Base-by-base conservation (phyloP, 2,797 vertebrate species). In the Babyrousa celebensis region DNA sequence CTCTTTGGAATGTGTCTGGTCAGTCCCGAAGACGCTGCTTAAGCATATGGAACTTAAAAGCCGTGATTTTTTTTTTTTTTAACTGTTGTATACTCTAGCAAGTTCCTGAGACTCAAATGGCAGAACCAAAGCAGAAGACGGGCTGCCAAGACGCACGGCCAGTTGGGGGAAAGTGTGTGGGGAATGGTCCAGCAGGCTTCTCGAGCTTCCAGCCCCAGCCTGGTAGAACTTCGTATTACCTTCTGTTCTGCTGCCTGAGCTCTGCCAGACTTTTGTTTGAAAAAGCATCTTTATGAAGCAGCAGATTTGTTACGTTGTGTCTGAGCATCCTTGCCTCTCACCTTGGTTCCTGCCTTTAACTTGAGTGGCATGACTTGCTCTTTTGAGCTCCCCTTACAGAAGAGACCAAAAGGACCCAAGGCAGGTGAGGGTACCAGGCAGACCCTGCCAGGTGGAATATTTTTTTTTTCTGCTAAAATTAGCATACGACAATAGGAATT, bases 231-330 rank as follows among this genome's bases (percentile, higher is more conserved):
- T 97, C 96, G 86, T 95, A 84, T 98, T 98, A 92, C 96, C 94
- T 98, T 97, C 97, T 98, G 96, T 96, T 98, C 97, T 58, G 89
- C 91, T 97, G 95, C 96, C 97, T 87, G 65, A 96, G 97, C 84
- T 96, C 86, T 98, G 96, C 97, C 98, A 98, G 96, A 97, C 97
- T 98, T 98, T 98, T 97, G 92, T 98, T 97, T 94, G 82, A 97
- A 93, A 95, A 98, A 80, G 90, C 74, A 67, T 98, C 97, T 97
- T 98, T 98, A 91, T 91, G 91, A 94, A 97, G 96, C 56, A 95
- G 95, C 90, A 15, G 82, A 95, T 98, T 98, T 68, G 5, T 97
- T 98, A 84, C n/a, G 56, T 96, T 63, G 68, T 74, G 89, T 95
- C 80, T 96, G 89, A 96, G 91, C 96, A 96, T 93, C 54, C n/a